phyloP scores from a whole-genome alignment of 2,113 vertebrate genomes.

The Paramormyrops kingsleyae region DNA sequence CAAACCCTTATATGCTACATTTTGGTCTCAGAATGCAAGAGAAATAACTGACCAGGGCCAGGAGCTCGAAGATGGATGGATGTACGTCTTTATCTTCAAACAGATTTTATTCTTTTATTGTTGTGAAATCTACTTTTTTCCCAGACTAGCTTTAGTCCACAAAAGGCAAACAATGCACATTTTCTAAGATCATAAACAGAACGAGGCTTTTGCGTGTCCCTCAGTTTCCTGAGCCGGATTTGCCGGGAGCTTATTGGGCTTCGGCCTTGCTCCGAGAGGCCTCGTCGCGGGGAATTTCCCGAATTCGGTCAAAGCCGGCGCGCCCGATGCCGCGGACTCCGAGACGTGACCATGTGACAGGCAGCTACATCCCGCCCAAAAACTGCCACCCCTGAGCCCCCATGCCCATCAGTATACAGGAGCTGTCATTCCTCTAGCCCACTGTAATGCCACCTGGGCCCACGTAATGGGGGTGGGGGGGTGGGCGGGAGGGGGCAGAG shows the following conservation, averaged over 20 bases:
- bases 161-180: background rate
- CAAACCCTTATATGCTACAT: background rate
- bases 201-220: background rate
- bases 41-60: background rate
- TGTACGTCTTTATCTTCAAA: background rate
- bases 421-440: conserved; percentile 18
- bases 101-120: background rate
- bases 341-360: conserved; percentile 16
- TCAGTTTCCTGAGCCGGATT: background rate
- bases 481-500: conserved; percentile 28
- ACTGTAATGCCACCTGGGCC: conserved; percentile 14
- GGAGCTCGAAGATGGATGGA: background rate
- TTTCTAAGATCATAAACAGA: background rate
- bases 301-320: conserved; percentile 26
- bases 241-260: background rate
- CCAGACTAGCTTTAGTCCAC: background rate
- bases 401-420: conserved; percentile 49
- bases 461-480: background rate
- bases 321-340: conserved; percentile 42
- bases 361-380: conserved; percentile 37
- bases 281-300: conserved; percentile 9
- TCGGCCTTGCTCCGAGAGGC: background rate
- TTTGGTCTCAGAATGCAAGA: background rate
- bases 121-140: background rate
- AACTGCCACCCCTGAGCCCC: conserved; percentile 48